A percentile compares a stretch with the other conserved stretches of the same genome.
Evolutionary conservation across 2,113 vertebrate species (phyloP).

Genomic region (Pipa parva): DNA sequence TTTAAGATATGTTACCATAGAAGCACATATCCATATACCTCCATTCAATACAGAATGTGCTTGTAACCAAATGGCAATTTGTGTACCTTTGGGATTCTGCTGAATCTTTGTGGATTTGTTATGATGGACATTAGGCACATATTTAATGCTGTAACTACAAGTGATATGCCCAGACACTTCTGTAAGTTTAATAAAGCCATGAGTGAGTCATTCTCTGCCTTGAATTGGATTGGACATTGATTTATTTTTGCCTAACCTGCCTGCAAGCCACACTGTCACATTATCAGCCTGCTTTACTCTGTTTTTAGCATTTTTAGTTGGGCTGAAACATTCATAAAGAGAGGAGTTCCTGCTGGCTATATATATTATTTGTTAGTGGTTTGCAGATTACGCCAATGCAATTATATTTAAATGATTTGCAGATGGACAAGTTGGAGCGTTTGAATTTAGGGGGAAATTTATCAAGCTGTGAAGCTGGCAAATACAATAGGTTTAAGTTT

Average conservation of each 20-base stretch:
- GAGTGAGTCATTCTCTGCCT: conserved; percentile 25
- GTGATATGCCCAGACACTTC: conserved; percentile 22
- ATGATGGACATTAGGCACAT: conserved; percentile 15
- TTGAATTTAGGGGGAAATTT: too few species aligned
- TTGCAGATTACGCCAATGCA: too few species aligned
- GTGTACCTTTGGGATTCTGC: not conserved
- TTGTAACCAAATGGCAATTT: conserved; percentile 6
- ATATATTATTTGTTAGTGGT: not conserved
- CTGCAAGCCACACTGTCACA: conserved; percentile 14
- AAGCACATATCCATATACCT: conserved; percentile 2
- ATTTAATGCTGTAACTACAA: conserved; percentile 27
- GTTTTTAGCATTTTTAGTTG: not conserved
- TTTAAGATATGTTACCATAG: conserved; percentile 11
- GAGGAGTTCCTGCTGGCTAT: not conserved
- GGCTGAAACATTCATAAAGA: not conserved
- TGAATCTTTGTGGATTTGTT: conserved; percentile 21
- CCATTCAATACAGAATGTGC: conserved; percentile 14
- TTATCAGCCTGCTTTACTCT: conserved; percentile 1
- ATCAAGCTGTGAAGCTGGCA: too few species aligned
- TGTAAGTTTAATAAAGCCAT: conserved; percentile 33
- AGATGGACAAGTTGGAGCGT: too few species aligned
- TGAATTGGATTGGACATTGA: conserved; percentile 36
- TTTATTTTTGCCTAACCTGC: conserved; percentile 32
- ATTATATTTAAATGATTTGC: too few species aligned
- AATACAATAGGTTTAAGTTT: too few species aligned